A percentile compares a stretch with the other conserved stretches of the same genome.
phyloP scores from a whole-genome alignment of 2,113 vertebrate species.

The Pluvialis apricaria region DNA sequence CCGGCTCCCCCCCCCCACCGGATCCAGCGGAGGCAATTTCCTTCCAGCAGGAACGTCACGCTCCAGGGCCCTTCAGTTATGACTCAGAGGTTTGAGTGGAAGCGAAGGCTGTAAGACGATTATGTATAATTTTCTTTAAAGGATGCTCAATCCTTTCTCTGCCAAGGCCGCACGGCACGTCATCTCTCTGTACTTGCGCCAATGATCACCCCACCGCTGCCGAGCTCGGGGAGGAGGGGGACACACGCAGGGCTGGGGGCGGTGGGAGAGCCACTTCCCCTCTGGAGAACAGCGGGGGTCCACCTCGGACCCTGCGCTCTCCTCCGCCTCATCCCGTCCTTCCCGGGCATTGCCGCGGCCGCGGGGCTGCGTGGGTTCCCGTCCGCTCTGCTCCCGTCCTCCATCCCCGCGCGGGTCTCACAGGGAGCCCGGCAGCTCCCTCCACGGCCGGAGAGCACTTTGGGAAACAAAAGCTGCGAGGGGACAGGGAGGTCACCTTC shows the following conservation, averaged over 20 bases:
- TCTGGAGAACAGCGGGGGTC: not conserved
- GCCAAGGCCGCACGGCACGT: constrained; percentile 3
- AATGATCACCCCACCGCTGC: not conserved
- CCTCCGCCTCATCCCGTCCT: not conserved
- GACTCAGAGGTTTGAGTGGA: constrained; percentile 58
- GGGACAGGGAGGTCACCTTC: not conserved
- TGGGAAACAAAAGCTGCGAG: not conserved
- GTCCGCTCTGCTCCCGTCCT: too few relatives aligned
- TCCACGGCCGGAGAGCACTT: not conserved
- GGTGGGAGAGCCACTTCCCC: not conserved
- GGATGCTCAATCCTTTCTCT: constrained; percentile 41
- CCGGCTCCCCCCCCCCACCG: not conserved
- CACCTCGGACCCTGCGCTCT: fast-evolving
- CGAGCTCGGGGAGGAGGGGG: not conserved
- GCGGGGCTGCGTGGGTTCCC: not conserved
- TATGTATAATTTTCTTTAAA: constrained; percentile 60
- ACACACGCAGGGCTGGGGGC: fast-evolving
- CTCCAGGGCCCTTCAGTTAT: constrained; percentile 60
- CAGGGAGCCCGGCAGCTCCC: not conserved
- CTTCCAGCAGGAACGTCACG: constrained; percentile 51
- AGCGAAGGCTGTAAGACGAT: constrained; percentile 38
- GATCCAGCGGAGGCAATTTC: constrained; percentile 54
- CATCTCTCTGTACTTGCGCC: constrained; percentile 4
- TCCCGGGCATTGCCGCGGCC: not conserved
- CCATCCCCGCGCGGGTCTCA: fast-evolving